Percentiles rank a stretch among this genome's conserved stretches.
These are phyloP conservation scores for Stictonetta naevosa DNA, from an alignment of 2,113 vertebrate species.

Conservation along the genomic window DNA sequence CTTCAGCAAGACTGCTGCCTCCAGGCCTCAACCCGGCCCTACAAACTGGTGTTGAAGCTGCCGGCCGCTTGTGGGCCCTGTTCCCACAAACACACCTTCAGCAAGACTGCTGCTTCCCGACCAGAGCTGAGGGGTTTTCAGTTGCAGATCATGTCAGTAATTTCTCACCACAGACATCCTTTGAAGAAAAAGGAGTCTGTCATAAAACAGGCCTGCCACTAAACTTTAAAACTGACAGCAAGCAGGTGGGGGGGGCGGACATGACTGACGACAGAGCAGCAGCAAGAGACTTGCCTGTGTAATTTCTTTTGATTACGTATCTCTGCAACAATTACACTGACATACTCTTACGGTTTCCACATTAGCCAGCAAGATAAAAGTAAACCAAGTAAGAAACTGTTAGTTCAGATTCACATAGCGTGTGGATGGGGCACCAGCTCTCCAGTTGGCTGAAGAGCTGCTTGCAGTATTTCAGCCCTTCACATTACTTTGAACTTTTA, in stretches of 20 bases:
- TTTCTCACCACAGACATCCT: background rate
- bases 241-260: background rate
- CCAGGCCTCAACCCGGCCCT: background rate
- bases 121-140: background rate
- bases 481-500: background rate
- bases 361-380: background rate
- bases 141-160: background rate
- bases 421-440: accelerated
- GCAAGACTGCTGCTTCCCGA: background rate
- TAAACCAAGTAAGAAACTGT: background rate
- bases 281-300: accelerated
- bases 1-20: background rate
- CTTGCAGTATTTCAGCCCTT: background rate
- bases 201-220: background rate
- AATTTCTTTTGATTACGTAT: background rate
- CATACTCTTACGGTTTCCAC: background rate
- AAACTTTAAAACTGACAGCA: background rate
- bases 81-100: background rate
- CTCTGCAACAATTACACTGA: background rate
- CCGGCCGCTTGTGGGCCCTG: background rate
- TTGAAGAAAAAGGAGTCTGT: constrained; percentile 1
- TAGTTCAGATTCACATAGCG: background rate
- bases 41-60: background rate
- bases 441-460: background rate
- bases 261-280: background rate